These are phyloP conservation scores for Toxotes chatareus DNA, from an alignment of 2,113 vertebrate species.

Conservation along the genomic window DNA sequence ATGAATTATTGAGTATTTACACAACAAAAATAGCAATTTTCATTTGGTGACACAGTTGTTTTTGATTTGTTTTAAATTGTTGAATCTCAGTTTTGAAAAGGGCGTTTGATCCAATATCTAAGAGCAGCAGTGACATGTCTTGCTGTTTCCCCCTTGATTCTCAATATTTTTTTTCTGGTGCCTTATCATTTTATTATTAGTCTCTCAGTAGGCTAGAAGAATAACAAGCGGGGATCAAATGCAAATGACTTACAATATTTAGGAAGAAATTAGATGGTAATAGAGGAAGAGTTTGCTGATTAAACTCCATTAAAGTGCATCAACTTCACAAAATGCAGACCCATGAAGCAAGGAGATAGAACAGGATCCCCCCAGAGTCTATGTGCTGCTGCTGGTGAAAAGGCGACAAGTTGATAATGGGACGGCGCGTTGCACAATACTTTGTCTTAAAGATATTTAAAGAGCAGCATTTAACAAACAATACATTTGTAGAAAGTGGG, in stretches of 20 bases:
- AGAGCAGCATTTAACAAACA: background rate
- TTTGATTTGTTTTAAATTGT: background rate
- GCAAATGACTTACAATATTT: conserved; percentile 10
- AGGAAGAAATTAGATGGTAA: conserved; percentile 18
- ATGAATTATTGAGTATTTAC: background rate
- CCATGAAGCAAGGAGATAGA: background rate
- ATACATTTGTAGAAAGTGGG: background rate
- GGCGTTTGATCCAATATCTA: background rate
- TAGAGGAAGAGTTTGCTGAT: conserved; percentile 19
- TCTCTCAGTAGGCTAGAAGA: conserved; percentile 7
- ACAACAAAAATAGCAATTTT: background rate
- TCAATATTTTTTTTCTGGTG: background rate
- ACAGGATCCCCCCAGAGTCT: background rate
- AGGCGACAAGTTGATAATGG: background rate
- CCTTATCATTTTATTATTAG: conserved; percentile 9
- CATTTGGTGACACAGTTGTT: background rate
- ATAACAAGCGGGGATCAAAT: conserved; percentile 22
- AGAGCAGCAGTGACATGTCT: background rate
- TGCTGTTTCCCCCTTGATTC: background rate
- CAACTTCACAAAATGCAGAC: conserved; percentile 19
- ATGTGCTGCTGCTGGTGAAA: background rate
- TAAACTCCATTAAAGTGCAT: conserved; percentile 16
- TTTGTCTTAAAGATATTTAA: background rate
- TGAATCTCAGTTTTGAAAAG: background rate
- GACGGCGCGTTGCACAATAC: background rate